A percentile compares a stretch with the other conserved stretches of the same genome.
Conservation (phyloP, 2,113 vertebrate species). For the Mirounga angustirostris region DNA sequence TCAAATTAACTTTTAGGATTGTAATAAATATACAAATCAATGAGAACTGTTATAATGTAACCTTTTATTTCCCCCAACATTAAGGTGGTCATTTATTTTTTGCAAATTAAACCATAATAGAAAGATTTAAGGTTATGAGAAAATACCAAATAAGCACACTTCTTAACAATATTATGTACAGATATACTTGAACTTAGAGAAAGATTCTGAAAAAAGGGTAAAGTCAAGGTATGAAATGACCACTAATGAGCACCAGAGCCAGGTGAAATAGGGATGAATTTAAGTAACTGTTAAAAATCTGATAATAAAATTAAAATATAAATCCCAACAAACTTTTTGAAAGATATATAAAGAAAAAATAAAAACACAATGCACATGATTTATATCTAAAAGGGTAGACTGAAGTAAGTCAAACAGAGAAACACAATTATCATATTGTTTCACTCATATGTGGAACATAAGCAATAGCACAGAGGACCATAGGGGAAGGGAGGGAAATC, state of each 20-base stretch:
- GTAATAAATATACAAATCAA: neutral
- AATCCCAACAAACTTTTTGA: neutral
- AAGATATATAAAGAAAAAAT: neutral
- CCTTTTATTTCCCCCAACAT: neutral
- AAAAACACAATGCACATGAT: neutral
- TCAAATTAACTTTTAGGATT: slow-evolving; percentile 25
- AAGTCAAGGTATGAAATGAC: neutral
- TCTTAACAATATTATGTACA: slow-evolving; percentile 11
- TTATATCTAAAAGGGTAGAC: neutral
- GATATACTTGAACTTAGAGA: slow-evolving; percentile 14
- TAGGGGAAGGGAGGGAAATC: no score
- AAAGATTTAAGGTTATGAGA: neutral
- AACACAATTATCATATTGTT: no score
- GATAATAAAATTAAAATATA: neutral
- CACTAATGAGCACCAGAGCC: neutral
- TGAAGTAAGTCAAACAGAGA: no score
- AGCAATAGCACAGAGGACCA: no score
- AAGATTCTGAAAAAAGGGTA: neutral
- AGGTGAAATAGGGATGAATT: neutral
- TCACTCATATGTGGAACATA: no score
- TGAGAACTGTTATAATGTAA: neutral
- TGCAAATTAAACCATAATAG: neutral
- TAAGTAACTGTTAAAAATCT: neutral
- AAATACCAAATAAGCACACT: neutral
- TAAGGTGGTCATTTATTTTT: neutral